These are phyloP conservation scores for Shargacucullia verbasci DNA, from an alignment of 2,888 invertebrate genomes.

Conservation along the genomic window DNA sequence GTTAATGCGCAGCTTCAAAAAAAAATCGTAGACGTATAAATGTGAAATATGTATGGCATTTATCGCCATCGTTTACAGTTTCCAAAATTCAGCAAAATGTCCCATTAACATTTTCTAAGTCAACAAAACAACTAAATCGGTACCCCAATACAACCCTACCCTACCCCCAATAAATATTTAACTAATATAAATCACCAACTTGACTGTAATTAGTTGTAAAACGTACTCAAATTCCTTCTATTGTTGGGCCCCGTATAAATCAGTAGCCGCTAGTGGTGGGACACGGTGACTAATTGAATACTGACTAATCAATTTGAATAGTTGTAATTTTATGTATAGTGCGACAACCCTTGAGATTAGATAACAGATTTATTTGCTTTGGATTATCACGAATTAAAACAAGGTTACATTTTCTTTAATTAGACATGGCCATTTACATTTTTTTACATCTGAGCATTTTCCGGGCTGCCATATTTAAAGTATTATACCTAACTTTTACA, in stretches of 20 bases:
- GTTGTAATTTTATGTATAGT: neutral
- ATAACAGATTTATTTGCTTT: too few relatives aligned
- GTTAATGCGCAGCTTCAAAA: too few relatives aligned
- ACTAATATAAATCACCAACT: constrained; percentile 55
- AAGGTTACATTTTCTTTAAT: too few relatives aligned
- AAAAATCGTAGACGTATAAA: too few relatives aligned
- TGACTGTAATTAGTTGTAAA: constrained; percentile 59
- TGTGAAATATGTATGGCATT: too few relatives aligned
- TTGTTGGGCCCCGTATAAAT: constrained; percentile 51
- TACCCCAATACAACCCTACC: constrained; percentile 5
- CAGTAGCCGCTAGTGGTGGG: constrained; percentile 39
- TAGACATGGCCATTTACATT: too few relatives aligned
- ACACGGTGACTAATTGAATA: constrained; percentile 11
- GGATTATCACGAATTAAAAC: too few relatives aligned
- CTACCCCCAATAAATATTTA: constrained; percentile 57
- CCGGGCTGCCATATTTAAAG: too few relatives aligned
- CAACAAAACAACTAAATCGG: constrained; percentile 22
- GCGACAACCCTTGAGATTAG: too few relatives aligned
- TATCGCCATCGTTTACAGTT: too few relatives aligned
- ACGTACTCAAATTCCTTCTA: constrained; percentile 53
- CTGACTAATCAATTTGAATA: constrained; percentile 8
- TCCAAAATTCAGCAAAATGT: constrained; percentile 17
- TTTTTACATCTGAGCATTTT: too few relatives aligned
- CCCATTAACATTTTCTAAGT: constrained; percentile 31
- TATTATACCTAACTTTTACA: too few relatives aligned